These are phyloP conservation scores for Myotis myotis DNA, from an alignment of 2,797 vertebrate species.

Conservation along the genomic window DNA sequence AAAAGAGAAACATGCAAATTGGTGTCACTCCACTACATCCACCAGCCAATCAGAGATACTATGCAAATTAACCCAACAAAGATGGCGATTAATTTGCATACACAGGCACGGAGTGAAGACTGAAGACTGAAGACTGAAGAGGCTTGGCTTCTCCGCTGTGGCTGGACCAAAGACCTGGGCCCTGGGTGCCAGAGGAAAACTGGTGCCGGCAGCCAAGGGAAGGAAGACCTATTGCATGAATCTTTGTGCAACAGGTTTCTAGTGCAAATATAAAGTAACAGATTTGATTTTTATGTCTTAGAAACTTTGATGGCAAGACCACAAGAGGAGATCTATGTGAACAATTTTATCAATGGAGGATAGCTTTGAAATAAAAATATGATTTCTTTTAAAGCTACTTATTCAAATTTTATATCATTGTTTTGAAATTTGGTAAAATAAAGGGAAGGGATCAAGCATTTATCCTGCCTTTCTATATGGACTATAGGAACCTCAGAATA, in stretches of 20 bases:
- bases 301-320: not conserved
- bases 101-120: too few species aligned
- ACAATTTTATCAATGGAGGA: not conserved
- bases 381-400: not conserved
- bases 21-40: fast-evolving
- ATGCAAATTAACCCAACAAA: too few species aligned
- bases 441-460: not conserved
- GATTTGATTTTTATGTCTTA: not conserved
- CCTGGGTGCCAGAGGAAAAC: too few species aligned
- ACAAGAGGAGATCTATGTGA: not conserved
- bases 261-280: not conserved
- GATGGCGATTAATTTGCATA: too few species aligned
- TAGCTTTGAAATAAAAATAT: not conserved
- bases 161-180: too few species aligned
- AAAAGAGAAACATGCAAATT: too few species aligned
- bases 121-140: too few species aligned
- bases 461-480: not conserved
- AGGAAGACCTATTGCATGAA: too few species aligned
- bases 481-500: not conserved
- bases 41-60: too few species aligned
- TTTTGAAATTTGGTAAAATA: not conserved
- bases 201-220: too few species aligned
- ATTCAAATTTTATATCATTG: not conserved
- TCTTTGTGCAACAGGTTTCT: too few species aligned
- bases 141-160: too few species aligned